phyloP scores from a whole-genome alignment of 2,797 vertebrate species.

The Schizothorax lantsangensis region DNA sequence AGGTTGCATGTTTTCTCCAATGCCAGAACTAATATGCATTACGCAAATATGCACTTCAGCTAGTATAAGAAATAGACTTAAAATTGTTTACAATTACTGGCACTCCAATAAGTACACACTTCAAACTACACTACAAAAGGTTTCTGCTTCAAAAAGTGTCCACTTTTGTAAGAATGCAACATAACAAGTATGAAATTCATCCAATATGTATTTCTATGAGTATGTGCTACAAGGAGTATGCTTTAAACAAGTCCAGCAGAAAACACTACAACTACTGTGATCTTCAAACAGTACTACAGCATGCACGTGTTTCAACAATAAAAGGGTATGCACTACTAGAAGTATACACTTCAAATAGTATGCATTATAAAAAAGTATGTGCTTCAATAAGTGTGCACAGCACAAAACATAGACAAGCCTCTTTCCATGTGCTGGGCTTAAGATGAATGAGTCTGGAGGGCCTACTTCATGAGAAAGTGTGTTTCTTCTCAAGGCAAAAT shows the following conservation, averaged over 20 bases:
- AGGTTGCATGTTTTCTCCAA: too few species aligned
- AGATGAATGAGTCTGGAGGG: conserved; percentile 23
- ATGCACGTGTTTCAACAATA: background rate
- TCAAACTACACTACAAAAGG: background rate
- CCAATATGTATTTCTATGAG: background rate
- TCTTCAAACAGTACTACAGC: background rate
- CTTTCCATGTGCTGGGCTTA: background rate
- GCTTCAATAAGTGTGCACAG: background rate
- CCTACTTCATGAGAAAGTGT: background rate
- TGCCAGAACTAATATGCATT: background rate
- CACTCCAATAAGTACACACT: background rate
- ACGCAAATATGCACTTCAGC: too few species aligned
- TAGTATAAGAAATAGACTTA: background rate
- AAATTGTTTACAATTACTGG: background rate
- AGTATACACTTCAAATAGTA: background rate
- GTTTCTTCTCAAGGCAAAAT: background rate
- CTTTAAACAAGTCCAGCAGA: background rate
- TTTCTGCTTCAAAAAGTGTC: background rate
- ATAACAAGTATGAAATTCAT: background rate
- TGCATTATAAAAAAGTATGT: background rate
- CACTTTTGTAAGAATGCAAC: background rate
- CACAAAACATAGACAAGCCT: background rate
- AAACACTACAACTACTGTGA: background rate
- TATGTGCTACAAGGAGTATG: background rate
- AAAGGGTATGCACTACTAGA: background rate